Conservation (phyloP, 1,140 invertebrate species). For the Zelostemma sp. region DNA sequence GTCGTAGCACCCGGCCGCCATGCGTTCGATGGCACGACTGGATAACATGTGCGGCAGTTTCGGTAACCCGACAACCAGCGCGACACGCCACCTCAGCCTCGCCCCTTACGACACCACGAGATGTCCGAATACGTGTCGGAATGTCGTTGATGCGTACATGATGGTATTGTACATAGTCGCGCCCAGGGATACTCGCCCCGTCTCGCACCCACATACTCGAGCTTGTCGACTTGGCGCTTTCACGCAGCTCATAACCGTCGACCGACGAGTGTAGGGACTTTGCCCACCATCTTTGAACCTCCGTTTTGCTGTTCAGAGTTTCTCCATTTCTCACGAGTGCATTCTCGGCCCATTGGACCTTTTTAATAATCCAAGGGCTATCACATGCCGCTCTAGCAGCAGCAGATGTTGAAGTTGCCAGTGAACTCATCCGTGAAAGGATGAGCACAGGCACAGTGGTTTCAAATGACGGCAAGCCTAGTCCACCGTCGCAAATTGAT, state of each 20-base stretch:
- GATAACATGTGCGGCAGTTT: conserved; percentile 58
- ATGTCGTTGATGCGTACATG: neutral
- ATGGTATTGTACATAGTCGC: conserved; percentile 36
- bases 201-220: neutral
- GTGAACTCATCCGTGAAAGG: neutral
- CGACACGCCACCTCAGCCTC: too few species aligned
- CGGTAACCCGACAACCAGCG: too few species aligned
- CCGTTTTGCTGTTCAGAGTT: too few species aligned
- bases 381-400: neutral
- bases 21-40: too few species aligned
- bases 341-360: neutral
- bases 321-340: neutral
- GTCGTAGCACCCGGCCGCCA: conserved; percentile 53
- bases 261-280: neutral
- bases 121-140: neutral
- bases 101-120: neutral
- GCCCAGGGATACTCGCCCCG: neutral
- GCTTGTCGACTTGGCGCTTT: neutral
- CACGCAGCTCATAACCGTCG: neutral
- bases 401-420: neutral
- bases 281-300: neutral
- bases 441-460: neutral
- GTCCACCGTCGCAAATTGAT: neutral
- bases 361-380: neutral
- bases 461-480: conserved; percentile 2